Percentiles rank a stretch among this genome's conserved stretches.
These are phyloP conservation scores for Poecile atricapillus DNA, from an alignment of 2,113 vertebrate species.

Conservation along the genomic window DNA sequence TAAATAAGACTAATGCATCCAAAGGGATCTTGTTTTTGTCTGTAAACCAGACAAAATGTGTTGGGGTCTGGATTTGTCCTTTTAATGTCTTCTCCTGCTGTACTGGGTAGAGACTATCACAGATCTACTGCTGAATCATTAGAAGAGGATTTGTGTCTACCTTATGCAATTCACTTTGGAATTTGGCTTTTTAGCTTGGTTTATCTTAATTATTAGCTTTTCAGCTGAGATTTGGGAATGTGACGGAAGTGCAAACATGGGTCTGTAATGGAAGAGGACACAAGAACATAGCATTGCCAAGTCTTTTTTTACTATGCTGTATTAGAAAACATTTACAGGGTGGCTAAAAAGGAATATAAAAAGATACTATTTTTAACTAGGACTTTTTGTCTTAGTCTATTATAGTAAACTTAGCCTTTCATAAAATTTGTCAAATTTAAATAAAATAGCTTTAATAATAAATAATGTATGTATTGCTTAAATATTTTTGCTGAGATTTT, in stretches of 20 bases:
- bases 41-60: background rate
- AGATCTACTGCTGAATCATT: background rate
- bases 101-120: background rate
- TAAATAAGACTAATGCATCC: background rate
- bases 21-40: background rate
- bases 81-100: background rate
- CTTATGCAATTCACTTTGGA: background rate
- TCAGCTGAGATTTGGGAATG: background rate
- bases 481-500: background rate
- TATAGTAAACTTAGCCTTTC: background rate
- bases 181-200: background rate
- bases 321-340: background rate
- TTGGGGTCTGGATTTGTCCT: background rate
- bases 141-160: background rate
- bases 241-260: background rate
- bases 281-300: background rate
- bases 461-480: background rate
- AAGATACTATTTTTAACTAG: background rate
- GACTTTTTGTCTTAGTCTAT: background rate
- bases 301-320: background rate
- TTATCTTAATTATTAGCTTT: background rate
- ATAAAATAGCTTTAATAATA: background rate
- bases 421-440: background rate
- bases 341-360: background rate
- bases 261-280: background rate